Base-by-base conservation (phyloP, 1,140 invertebrate genomes). In the Bombus polaris region DNA sequence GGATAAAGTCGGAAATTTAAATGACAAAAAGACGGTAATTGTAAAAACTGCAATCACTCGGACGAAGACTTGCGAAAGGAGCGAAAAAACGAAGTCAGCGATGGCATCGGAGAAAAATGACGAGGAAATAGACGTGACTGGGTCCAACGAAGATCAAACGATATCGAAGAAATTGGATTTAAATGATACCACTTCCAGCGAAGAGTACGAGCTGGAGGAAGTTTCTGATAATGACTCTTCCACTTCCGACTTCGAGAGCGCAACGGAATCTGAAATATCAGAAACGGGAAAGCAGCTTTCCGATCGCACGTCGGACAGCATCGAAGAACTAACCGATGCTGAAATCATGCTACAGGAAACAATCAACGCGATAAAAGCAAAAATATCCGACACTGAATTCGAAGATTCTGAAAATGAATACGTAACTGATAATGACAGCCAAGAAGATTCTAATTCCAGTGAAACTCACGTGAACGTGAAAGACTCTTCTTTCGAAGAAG, bases 341-440 rank as follows among this genome's bases (percentile, higher is more conserved):
- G 94, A 95, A 82, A 88, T 94, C 47, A 87, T 93, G 72, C 47
- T 95, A 8, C 92, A 94, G 75, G 93, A 94, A 66, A 95, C 94
- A n/a, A 79, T 95, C 35, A 92, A 92, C 66, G 93, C 93, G 81
- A 94, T 95, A 42, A 94, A 94, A 74, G 92, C 93, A 2, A 92
- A 94, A 77, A 91, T 95, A 81, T 94, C 94, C 15, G 94, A 94
- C 44, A 93, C 93, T 25, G 84, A 83, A 53, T 86, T 80, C 12
- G 91, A 92, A 22, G 83, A 89, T 39, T 85, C 85, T n/a, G 88
- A 87, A 18, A 87, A 83, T 37, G 73, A 73, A 73, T 85, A 87
- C n/a, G 59, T 73, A 2, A 83, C 83, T 10, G 83, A 90, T 28
- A 84, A 66, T 32, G 85, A 87, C 35, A 85, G 81, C 12, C 37